These are phyloP conservation scores for Hippocampus guttulatus DNA, from an alignment of 2,113 vertebrate genomes.

Conservation along the genomic window DNA sequence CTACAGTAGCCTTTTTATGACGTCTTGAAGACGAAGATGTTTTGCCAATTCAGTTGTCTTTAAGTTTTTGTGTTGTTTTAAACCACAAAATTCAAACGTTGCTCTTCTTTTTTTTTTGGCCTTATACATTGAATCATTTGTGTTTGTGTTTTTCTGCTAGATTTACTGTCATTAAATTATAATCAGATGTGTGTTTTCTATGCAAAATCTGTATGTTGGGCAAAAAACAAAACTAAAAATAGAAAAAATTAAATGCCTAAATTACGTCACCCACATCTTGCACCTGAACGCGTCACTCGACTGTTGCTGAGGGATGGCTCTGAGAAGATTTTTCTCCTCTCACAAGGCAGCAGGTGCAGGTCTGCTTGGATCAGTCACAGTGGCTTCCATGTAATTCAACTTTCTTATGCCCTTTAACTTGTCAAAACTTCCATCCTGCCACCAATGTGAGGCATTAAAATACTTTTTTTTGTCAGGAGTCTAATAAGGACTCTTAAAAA, in stretches of 20 bases:
- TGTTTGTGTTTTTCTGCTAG: background rate
- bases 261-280: slow-evolving; percentile 8
- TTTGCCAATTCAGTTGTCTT: background rate
- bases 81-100: background rate
- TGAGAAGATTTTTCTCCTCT: slow-evolving; percentile 39
- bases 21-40: background rate
- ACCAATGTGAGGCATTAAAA: slow-evolving; percentile 3
- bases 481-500: background rate
- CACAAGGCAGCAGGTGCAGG: slow-evolving; percentile 21
- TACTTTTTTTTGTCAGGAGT: slow-evolving; percentile 9
- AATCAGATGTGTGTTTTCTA: background rate
- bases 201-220: background rate
- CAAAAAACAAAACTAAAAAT: background rate
- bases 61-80: background rate
- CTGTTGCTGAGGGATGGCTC: slow-evolving; percentile 73
- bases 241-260: too few relatives aligned
- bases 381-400: slow-evolving; percentile 14
- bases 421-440: slow-evolving; percentile 8
- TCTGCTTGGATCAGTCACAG: slow-evolving; percentile 43
- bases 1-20: background rate
- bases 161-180: background rate
- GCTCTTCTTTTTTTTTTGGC: background rate
- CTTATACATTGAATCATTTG: background rate
- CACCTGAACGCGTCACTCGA: slow-evolving; percentile 56
- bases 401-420: slow-evolving; percentile 36